Evolutionary conservation across 2,888 invertebrate genomes (phyloP).

Genomic region (Tipula vernalis): DNA sequence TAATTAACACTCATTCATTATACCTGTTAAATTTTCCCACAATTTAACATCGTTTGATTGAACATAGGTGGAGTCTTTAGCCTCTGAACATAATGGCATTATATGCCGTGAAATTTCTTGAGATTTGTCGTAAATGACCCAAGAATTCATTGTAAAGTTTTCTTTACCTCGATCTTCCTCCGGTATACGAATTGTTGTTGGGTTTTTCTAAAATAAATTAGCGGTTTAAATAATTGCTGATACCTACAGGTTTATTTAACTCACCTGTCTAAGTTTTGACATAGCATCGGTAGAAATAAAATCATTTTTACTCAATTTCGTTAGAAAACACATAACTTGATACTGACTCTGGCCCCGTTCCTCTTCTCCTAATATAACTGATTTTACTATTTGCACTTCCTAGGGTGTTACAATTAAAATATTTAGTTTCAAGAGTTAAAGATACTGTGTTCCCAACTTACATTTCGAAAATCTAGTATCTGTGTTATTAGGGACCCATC

Average conservation of each 20-base stretch:
- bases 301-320: slow-evolving; percentile 79
- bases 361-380: slow-evolving; percentile 80
- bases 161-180: slow-evolving; percentile 82
- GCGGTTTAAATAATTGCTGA: neutral
- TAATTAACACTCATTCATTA: slow-evolving; percentile 16
- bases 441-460: slow-evolving; percentile 38
- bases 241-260: neutral
- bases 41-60: slow-evolving; percentile 63
- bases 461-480: slow-evolving; percentile 88
- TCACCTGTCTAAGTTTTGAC: slow-evolving; percentile 83
- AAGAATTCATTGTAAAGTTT: slow-evolving; percentile 72
- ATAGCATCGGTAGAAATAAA: slow-evolving; percentile 95
- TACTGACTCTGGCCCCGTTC: slow-evolving; percentile 81
- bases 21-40: slow-evolving; percentile 69
- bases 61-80: slow-evolving; percentile 62
- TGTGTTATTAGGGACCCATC: slow-evolving; percentile 88
- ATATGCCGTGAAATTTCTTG: slow-evolving; percentile 62
- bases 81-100: slow-evolving; percentile 62
- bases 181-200: slow-evolving; percentile 74
- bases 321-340: slow-evolving; percentile 84
- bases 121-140: slow-evolving; percentile 56
- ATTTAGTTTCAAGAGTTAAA: neutral
- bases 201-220: slow-evolving; percentile 44
- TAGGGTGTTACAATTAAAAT: slow-evolving; percentile 32
- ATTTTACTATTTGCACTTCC: slow-evolving; percentile 88